Base-by-base conservation (phyloP, 1,140 invertebrate genomes). In the Hyles euphorbiae region DNA sequence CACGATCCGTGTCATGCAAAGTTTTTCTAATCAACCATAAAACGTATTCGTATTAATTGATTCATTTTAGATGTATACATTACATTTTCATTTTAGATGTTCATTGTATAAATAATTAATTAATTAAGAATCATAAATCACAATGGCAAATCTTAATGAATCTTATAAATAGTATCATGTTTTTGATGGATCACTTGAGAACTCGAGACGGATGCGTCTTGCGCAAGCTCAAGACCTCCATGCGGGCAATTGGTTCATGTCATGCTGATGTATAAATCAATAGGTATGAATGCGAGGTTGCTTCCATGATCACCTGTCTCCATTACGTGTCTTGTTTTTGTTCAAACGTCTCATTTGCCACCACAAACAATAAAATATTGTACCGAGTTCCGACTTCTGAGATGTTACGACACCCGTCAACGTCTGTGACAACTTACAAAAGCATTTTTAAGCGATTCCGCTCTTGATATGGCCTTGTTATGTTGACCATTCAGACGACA, bases 401-500 rank as follows among this genome's bases (percentile, higher is more conserved):
- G 77, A 72, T 76, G 75, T 83, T 83, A 78, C 79, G 72, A 85
- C 83, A 84, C 74, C 62, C 72, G 82, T 82, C 81, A 83, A 70
- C 65, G 68, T 78, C 58, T 52, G 67, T 75, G 78, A 84, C 80
- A 81, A 59, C 70, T 72, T 76, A 73, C 68, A 74, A 76, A 74
- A 71, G 63, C 61, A 60, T 76, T 78, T 78, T 77, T 74, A 58
- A 60, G 53, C 36, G 36, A 60, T 56, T 62, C 46, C 46, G 58
- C 56, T 70, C 60, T 66, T 68, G 58, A 40, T 40, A 65, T 70
- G 67, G 73, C 77, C 72, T 83, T 78, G 74, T 65, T 51, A 63
- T 50, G 44, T 57, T 64, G 59, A 72, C 67, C 65, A 67, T 64
- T 53, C 55, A 40, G 56, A 40, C 50, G 58, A 67, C 58, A 58